These are phyloP conservation scores for Temnothorax nylanderi DNA, from an alignment of 1,140 invertebrate genomes.

Conservation along the genomic window DNA sequence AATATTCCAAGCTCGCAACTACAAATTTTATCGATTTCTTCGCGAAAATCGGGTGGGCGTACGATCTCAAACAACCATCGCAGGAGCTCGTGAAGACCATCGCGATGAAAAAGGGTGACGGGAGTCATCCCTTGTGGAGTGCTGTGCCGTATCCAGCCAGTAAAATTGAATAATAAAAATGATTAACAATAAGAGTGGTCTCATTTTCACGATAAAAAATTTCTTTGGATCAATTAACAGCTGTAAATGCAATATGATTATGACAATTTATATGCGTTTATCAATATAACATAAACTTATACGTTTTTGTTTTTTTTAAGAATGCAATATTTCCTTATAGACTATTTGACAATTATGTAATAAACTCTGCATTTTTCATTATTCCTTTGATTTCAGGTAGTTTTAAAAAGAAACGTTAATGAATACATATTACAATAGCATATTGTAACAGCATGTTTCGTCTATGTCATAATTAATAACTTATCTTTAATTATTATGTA, in stretches of 20 bases:
- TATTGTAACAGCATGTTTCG: neutral
- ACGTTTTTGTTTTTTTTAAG: neutral
- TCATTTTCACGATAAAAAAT: neutral
- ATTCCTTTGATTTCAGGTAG: no score
- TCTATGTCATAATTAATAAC: no score
- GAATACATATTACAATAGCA: neutral
- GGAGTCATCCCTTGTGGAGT: constrained; percentile 60
- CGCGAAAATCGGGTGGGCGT: constrained; percentile 91
- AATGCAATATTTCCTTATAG: neutral
- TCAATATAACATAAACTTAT: neutral
- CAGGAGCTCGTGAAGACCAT: constrained; percentile 86
- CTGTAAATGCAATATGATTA: neutral
- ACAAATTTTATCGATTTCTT: constrained; percentile 89
- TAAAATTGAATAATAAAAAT: neutral
- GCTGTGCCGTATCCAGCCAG: neutral
- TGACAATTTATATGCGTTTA: neutral
- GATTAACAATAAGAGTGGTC: neutral
- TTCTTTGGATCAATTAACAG: neutral
- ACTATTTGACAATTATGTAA: neutral
- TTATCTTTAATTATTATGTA: no score
- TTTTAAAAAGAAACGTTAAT: no score
- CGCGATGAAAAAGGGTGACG: constrained; percentile 85
- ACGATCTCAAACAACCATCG: constrained; percentile 90
- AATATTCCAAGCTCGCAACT: constrained; percentile 85
- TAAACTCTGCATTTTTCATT: no score